These are phyloP conservation scores for Aphelenchoides besseyi DNA, from an alignment of 1,140 invertebrate genomes.

Conservation along the genomic window DNA sequence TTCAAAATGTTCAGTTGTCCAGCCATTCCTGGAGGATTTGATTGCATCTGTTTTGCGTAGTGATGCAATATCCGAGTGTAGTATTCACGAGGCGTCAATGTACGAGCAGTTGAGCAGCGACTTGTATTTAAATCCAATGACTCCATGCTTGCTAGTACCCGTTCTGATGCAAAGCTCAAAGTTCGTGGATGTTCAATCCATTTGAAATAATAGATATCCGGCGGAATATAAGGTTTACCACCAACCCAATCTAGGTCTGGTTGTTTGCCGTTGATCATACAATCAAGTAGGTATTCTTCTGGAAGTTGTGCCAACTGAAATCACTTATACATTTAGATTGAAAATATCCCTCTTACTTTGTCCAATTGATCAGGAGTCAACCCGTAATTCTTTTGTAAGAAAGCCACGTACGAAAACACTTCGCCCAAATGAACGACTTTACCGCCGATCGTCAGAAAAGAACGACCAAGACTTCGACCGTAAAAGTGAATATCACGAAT, in stretches of 20 bases:
- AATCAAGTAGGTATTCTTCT: slow-evolving; percentile 58
- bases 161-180: slow-evolving; percentile 58
- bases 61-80: slow-evolving; percentile 59
- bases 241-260: slow-evolving; percentile 62
- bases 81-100: slow-evolving; percentile 61
- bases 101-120: slow-evolving; percentile 57
- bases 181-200: slow-evolving; percentile 62
- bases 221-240: slow-evolving; percentile 58
- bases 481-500: slow-evolving; percentile 63
- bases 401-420: slow-evolving; percentile 61
- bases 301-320: slow-evolving; percentile 16
- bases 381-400: slow-evolving; percentile 62
- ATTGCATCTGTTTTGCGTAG: slow-evolving; percentile 37
- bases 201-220: slow-evolving; percentile 63
- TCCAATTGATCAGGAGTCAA: slow-evolving; percentile 61
- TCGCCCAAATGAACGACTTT: slow-evolving; percentile 62
- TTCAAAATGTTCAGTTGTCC: background rate
- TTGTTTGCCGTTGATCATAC: slow-evolving; percentile 60
- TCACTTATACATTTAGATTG: background rate
- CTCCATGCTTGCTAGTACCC: slow-evolving; percentile 60
- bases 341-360: slow-evolving; percentile 55
- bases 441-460: slow-evolving; percentile 61
- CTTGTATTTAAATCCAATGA: slow-evolving; percentile 55
- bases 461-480: slow-evolving; percentile 55
- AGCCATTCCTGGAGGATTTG: background rate